These are phyloP conservation scores for Tetragonisca angustula DNA, from an alignment of 2,888 invertebrate genomes.

Conservation along the genomic window DNA sequence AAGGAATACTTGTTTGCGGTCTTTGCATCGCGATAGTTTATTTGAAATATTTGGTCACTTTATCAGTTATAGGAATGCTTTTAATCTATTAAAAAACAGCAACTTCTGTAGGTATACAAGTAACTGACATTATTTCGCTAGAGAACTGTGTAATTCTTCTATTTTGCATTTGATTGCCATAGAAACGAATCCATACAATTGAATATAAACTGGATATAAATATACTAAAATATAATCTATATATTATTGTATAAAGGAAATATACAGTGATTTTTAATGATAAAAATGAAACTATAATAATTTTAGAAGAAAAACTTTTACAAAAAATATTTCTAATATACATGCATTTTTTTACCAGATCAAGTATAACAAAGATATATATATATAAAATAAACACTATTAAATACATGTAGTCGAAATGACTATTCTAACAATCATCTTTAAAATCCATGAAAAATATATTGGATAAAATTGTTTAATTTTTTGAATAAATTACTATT, in stretches of 20 bases:
- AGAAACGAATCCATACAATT: slow-evolving; percentile 1
- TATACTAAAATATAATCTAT: background rate
- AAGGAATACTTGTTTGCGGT: slow-evolving; percentile 66
- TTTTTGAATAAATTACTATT: background rate
- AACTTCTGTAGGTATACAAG: background rate
- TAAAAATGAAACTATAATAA: background rate
- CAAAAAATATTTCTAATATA: background rate
- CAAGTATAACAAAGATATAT: background rate
- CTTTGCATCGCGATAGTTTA: slow-evolving; percentile 60
- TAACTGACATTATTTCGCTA: background rate
- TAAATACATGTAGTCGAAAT: background rate
- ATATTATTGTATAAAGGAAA: background rate
- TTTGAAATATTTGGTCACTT: slow-evolving; percentile 14
- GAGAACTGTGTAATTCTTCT: background rate
- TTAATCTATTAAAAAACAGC: background rate
- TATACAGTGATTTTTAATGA: background rate
- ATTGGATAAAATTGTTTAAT: background rate
- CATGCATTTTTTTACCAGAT: background rate
- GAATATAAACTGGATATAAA: too few relatives aligned
- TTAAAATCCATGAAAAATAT: background rate
- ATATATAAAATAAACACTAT: background rate
- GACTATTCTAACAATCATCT: too few relatives aligned
- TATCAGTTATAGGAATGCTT: background rate
- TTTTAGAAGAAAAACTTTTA: background rate
- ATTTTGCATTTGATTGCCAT: slow-evolving; percentile 7